These are phyloP conservation scores for Pandemis corylana DNA, from an alignment of 2,888 invertebrate genomes.

Conservation along the genomic window DNA sequence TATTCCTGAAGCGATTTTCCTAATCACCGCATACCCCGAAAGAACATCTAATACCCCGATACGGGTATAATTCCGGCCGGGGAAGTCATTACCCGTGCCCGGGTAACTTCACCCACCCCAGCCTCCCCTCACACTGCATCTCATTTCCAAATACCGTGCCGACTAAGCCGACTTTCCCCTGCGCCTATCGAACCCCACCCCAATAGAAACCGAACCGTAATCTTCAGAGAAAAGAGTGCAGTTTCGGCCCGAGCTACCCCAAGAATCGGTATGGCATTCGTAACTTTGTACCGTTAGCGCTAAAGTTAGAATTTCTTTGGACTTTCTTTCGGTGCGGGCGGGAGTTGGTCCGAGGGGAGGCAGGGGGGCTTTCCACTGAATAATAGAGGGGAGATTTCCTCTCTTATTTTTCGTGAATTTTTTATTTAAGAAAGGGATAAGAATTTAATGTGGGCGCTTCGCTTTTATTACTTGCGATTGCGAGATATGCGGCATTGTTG, in stretches of 20 bases:
- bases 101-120: slow-evolving; percentile 78
- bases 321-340: slow-evolving; percentile 56
- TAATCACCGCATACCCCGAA: slow-evolving; percentile 62
- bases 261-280: slow-evolving; percentile 65
- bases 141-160: slow-evolving; percentile 81
- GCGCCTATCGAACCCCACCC: slow-evolving; percentile 47
- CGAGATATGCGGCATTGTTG: slow-evolving; percentile 79
- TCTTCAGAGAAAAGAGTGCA: slow-evolving; percentile 55
- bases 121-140: slow-evolving; percentile 75
- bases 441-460: slow-evolving; percentile 83
- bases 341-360: slow-evolving; percentile 57
- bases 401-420: slow-evolving; percentile 84
- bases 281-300: slow-evolving; percentile 68
- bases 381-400: slow-evolving; percentile 80
- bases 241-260: slow-evolving; percentile 48
- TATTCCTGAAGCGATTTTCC: slow-evolving; percentile 47
- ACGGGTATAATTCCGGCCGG: slow-evolving; percentile 80
- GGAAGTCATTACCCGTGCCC: slow-evolving; percentile 85
- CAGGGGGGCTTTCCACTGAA: slow-evolving; percentile 68
- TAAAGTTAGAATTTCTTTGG: slow-evolving; percentile 78
- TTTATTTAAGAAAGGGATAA: slow-evolving; percentile 86
- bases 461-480: slow-evolving; percentile 82
- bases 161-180: slow-evolving; percentile 39
- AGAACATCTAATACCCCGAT: slow-evolving; percentile 69
- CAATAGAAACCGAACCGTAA: slow-evolving; percentile 66